Conservation (phyloP, 2,888 invertebrate species). For the Leuctra nigra region DNA sequence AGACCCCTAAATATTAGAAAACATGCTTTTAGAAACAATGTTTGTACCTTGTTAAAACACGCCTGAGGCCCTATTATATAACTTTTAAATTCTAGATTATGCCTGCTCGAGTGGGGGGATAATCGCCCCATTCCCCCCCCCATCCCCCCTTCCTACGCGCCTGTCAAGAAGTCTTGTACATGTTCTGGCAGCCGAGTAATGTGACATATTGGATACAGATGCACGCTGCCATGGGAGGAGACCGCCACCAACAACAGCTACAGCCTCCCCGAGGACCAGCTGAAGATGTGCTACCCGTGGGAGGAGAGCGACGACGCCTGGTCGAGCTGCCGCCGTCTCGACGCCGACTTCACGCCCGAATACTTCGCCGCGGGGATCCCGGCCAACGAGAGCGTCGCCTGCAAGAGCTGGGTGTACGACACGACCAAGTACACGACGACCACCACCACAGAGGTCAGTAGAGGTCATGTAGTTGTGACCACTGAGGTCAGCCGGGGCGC, state of each 20-base stretch:
- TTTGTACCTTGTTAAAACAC: too few species aligned
- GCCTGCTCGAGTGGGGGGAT: too few species aligned
- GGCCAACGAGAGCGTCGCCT: slow-evolving; percentile 38
- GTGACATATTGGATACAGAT: too few species aligned
- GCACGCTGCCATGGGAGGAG: slow-evolving; percentile 51
- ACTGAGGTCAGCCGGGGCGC: too few species aligned
- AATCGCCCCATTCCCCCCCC: too few species aligned
- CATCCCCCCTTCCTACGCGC: too few species aligned
- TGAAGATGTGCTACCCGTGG: slow-evolving; percentile 49
- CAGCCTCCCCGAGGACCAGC: slow-evolving; percentile 40
- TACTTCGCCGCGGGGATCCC: slow-evolving; percentile 36
- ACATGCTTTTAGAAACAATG: too few species aligned
- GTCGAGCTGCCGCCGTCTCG: slow-evolving; percentile 48
- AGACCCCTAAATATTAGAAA: too few species aligned
- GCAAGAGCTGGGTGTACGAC: slow-evolving; percentile 55
- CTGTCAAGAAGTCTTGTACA: neutral
- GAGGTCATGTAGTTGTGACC: too few species aligned
- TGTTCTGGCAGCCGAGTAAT: too few species aligned
- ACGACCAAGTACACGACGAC: slow-evolving; percentile 51
- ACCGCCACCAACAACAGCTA: slow-evolving; percentile 43
- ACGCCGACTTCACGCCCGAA: slow-evolving; percentile 40
- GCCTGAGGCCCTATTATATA: too few species aligned
- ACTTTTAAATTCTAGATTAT: too few species aligned
- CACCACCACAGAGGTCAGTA: slow-evolving; percentile 54
- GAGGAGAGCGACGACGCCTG: slow-evolving; percentile 42